Evolutionary conservation across 1,140 invertebrate species (phyloP).

Genomic region (Drosophila rhopaloa): DNA sequence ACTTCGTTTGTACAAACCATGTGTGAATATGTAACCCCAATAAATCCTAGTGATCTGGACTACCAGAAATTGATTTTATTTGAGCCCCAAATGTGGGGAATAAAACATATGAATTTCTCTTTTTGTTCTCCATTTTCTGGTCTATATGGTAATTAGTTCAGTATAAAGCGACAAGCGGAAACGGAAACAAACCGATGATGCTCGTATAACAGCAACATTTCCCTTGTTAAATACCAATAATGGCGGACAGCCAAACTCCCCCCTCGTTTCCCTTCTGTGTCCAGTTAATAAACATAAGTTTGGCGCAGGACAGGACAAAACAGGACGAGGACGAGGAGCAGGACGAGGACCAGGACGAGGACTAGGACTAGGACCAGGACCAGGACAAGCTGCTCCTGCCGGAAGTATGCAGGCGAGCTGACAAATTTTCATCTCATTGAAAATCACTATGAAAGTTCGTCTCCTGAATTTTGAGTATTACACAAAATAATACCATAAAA

Average conservation of each 20-base stretch:
- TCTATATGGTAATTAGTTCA: neutral
- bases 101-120: neutral
- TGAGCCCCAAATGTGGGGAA: too few relatives aligned
- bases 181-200: conserved; percentile 3
- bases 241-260: neutral
- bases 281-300: conserved; percentile 37
- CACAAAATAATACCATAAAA: too few relatives aligned
- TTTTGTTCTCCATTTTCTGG: neutral
- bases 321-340: too few relatives aligned
- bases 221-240: conserved; percentile 20
- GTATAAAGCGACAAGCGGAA: neutral
- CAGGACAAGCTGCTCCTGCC: conserved; percentile 4
- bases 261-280: neutral
- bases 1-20: too few relatives aligned
- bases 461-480: too few relatives aligned
- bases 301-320: neutral
- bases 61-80: too few relatives aligned
- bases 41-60: too few relatives aligned
- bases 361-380: neutral
- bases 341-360: too few relatives aligned
- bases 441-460: too few relatives aligned
- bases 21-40: too few relatives aligned
- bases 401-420: conserved; percentile 43
- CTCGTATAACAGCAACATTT: conserved; percentile 2
- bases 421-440: conserved; percentile 27